Evolutionary conservation across 2,797 vertebrate genomes (phyloP).

Genomic region (Pangasius mekongensis): DNA sequence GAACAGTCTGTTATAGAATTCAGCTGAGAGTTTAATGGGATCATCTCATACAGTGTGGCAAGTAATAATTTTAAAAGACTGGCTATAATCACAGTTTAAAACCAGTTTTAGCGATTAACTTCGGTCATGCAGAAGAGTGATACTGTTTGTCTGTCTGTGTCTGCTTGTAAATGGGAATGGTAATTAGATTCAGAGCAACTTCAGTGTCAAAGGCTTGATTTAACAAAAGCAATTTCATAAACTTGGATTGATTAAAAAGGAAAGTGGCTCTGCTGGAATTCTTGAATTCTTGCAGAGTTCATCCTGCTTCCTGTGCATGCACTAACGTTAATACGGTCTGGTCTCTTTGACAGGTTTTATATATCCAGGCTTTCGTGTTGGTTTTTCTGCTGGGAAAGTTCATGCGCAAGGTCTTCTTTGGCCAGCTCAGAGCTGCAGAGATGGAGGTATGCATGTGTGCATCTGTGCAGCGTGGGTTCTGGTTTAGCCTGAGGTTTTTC

Average conservation of each 20-base stretch:
- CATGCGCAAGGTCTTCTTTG: conserved; percentile 97
- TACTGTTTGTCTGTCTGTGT: background rate
- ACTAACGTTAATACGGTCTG: background rate
- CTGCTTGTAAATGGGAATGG: background rate
- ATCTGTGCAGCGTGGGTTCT: background rate
- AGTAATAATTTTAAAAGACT: background rate
- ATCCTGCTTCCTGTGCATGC: background rate
- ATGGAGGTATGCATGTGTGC: conserved; percentile 85
- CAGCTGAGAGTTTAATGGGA: background rate
- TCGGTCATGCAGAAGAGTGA: background rate
- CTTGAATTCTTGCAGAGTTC: background rate
- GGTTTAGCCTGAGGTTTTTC: background rate
- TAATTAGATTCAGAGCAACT: background rate
- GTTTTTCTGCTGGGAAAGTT: conserved; percentile 94
- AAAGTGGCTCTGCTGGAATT: background rate
- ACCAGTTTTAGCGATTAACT: background rate
- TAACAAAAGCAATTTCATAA: background rate
- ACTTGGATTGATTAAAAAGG: background rate
- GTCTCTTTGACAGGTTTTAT: conserved; percentile 81
- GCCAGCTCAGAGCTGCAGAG: conserved; percentile 91
- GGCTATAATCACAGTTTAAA: background rate
- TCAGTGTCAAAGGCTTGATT: background rate
- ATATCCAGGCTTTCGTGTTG: conserved; percentile 95
- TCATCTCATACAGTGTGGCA: background rate
- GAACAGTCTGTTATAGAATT: background rate